phyloP scores from a whole-genome alignment of 2,113 vertebrate genomes.

The Tupaia chinensis region DNA sequence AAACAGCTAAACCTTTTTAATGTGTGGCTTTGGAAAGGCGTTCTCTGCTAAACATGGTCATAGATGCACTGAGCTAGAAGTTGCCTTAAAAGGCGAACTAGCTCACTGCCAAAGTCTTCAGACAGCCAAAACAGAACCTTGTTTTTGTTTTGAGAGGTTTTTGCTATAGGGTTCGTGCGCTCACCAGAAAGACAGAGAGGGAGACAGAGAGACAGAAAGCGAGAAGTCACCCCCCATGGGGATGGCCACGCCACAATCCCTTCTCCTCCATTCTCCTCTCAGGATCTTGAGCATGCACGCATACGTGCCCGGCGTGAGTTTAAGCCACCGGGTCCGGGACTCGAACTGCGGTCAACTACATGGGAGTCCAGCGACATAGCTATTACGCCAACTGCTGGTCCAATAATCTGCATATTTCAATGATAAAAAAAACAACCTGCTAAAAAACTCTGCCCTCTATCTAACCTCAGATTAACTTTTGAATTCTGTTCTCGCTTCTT shows the following conservation, averaged over 20 bases:
- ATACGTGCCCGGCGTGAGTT: no score
- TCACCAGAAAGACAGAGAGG: no score
- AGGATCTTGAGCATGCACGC: no score
- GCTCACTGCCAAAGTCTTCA: conserved; percentile 6
- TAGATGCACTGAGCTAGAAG: conserved; percentile 32
- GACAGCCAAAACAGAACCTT: conserved; percentile 35
- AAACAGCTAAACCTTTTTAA: conserved; percentile 44
- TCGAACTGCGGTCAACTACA: no score
- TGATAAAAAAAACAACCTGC: conserved; percentile 1
- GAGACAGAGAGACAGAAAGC: no score
- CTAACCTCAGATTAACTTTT: conserved; percentile 17
- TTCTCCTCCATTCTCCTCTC: no score
- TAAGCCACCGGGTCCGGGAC: no score
- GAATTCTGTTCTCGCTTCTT: conserved; percentile 24
- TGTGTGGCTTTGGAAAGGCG: conserved; percentile 38
- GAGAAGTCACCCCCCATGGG: no score
- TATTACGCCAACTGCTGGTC: no score
- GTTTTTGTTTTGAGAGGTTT: not conserved
- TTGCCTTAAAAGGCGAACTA: conserved; percentile 34
- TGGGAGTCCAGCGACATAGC: no score
- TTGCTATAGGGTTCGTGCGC: no score
- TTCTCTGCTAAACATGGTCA: conserved; percentile 46
- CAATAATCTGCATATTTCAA: not conserved
- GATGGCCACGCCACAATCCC: no score
- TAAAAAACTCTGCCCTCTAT: conserved; percentile 48